Conservation (phyloP, 2,113 vertebrate genomes). For the Osmerus mordax region DNA sequence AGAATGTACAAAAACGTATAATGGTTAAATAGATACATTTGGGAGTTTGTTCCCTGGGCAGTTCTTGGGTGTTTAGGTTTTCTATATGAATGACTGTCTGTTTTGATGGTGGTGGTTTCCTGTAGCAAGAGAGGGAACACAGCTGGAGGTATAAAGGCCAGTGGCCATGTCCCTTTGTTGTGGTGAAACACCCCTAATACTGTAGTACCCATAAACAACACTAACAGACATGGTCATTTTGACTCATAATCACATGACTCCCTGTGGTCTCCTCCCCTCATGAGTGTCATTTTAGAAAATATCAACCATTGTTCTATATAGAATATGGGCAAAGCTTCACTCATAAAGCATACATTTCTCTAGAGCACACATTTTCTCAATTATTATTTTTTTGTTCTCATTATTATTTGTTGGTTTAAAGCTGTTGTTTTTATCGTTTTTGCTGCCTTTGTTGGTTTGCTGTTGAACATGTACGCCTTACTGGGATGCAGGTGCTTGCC, state of each 20-base stretch:
- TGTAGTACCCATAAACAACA: conserved; percentile 15
- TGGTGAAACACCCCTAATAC: no score
- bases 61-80: neutral
- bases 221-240: conserved; percentile 3
- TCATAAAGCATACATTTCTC: neutral
- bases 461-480: conserved; percentile 54
- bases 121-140: no score
- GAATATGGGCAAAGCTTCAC: neutral
- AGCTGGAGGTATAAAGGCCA: no score
- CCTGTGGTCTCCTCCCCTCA: neutral
- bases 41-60: neutral
- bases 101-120: neutral
- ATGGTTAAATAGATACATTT: neutral
- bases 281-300: neutral
- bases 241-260: neutral
- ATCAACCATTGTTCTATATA: neutral
- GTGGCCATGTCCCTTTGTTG: no score
- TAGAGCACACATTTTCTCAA: conserved; percentile 28
- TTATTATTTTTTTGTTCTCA: conserved; percentile 3
- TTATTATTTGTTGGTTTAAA: conserved; percentile 20
- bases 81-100: neutral
- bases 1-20: conserved; percentile 19
- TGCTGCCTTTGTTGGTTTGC: conserved; percentile 28
- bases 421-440: conserved; percentile 13
- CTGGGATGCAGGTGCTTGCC: conserved; percentile 41